Percentiles rank a stretch among this genome's conserved stretches.
Evolutionary conservation across 1,140 invertebrate species (phyloP).

Genomic region (Listronotus bonariensis): DNA sequence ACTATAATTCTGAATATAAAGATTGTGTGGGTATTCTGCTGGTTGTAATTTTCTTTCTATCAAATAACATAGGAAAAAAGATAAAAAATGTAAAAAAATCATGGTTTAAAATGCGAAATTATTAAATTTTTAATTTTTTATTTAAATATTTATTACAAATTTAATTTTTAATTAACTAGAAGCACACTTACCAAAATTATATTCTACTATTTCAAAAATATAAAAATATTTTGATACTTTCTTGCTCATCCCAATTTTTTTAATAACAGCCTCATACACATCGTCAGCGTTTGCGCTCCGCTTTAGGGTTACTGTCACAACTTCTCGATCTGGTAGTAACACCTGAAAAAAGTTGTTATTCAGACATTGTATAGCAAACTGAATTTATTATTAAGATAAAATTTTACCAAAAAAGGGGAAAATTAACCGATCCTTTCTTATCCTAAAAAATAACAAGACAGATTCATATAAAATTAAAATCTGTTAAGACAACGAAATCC

Average conservation of each 20-base stretch:
- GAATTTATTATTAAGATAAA: too few relatives aligned
- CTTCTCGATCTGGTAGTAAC: constrained; percentile 78
- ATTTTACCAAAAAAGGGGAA: too few relatives aligned
- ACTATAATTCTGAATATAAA: constrained; percentile 99
- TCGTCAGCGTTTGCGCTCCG: constrained; percentile 89
- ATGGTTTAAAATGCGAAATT: too few relatives aligned
- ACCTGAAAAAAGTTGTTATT: constrained; percentile 48
- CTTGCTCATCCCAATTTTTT: constrained; percentile 81
- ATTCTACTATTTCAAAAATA: constrained; percentile 97
- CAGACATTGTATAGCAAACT: too few relatives aligned
- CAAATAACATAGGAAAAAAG: constrained; percentile 49
- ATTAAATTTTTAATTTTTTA: too few relatives aligned
- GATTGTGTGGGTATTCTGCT: constrained; percentile 93
- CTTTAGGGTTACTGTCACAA: constrained; percentile 90
- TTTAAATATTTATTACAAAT: too few relatives aligned
- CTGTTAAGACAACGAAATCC: too few relatives aligned
- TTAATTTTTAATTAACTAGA: too few relatives aligned
- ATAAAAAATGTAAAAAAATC: too few relatives aligned
- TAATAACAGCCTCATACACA: constrained; percentile 88
- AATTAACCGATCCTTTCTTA: too few relatives aligned
- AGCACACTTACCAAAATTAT: constrained; percentile 80
- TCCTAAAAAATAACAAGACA: too few relatives aligned
- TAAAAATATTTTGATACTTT: constrained; percentile 91
- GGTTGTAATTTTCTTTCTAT: constrained; percentile 94
- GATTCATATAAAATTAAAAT: too few relatives aligned